Percentiles rank a stretch among this genome's conserved stretches.
phyloP scores from a whole-genome alignment of 2,797 vertebrate species.

The Spinus olivaceus region DNA sequence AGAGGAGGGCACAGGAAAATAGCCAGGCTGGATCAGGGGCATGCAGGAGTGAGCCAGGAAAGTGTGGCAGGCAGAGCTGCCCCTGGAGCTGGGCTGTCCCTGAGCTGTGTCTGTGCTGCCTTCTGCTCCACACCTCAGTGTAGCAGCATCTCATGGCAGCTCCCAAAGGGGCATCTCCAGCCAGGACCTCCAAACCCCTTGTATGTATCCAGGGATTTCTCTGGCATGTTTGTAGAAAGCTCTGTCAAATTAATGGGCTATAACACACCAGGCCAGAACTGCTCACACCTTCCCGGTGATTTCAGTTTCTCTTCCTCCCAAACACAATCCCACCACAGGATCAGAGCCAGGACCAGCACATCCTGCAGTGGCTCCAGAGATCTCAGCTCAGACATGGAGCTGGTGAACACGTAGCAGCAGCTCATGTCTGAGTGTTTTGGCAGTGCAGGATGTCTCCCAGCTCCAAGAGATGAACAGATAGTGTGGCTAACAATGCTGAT shows the following conservation, averaged over 20 bases:
- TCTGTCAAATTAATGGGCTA: neutral
- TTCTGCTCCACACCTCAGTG: neutral
- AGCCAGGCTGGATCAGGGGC: neutral
- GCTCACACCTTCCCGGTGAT: neutral
- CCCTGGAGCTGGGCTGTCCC: neutral
- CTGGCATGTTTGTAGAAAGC: neutral
- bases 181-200: neutral
- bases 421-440: neutral
- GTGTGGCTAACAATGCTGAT: constrained; percentile 30
- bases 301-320: neutral
- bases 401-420: neutral
- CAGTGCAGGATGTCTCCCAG: neutral
- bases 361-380: neutral
- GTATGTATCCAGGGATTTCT: neutral
- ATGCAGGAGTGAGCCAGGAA: neutral
- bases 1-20: neutral
- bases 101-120: fast-evolving
- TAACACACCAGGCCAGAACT: neutral
- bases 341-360: neutral
- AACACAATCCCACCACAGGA: neutral
- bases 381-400: neutral
- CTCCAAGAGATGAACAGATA: constrained; percentile 21
- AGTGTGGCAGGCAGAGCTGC: neutral
- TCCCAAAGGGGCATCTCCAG: neutral
- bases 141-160: neutral